Percentiles rank a stretch among this genome's conserved stretches.
Conservation (phyloP, 2,888 invertebrate species). For the Lasioglossum vierecki region DNA sequence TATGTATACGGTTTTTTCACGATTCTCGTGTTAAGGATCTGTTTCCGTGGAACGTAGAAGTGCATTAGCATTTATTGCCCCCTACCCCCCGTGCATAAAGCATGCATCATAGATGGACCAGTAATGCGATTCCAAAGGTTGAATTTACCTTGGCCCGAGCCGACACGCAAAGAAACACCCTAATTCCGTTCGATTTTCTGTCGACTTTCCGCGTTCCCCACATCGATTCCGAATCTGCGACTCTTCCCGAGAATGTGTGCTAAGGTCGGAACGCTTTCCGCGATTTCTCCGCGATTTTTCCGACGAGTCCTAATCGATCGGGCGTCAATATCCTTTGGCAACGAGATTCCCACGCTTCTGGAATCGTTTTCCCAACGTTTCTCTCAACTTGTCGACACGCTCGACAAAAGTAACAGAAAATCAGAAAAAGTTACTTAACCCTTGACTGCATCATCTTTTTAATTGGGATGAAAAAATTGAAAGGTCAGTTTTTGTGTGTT, state of each 20-base stretch:
- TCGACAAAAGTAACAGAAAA: background rate
- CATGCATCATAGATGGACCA: slow-evolving; percentile 42
- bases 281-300: slow-evolving; percentile 4
- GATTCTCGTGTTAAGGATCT: background rate
- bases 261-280: slow-evolving; percentile 30
- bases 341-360: background rate
- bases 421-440: background rate
- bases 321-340: background rate
- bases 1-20: background rate
- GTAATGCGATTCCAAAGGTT: slow-evolving; percentile 50
- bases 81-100: slow-evolving; percentile 1
- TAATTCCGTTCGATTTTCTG: slow-evolving; percentile 66
- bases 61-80: slow-evolving; percentile 40
- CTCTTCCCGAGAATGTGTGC: slow-evolving; percentile 41
- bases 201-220: slow-evolving; percentile 36
- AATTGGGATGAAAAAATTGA: too few relatives aligned
- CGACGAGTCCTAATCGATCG: background rate
- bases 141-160: slow-evolving; percentile 31
- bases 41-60: background rate
- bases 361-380: background rate
- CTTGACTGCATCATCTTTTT: too few relatives aligned
- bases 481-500: too few relatives aligned
- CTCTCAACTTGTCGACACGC: background rate
- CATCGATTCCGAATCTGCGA: slow-evolving; percentile 46
- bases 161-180: slow-evolving; percentile 46